Conservation (phyloP, 2,113 vertebrate genomes). For the Sebastes fasciatus region DNA sequence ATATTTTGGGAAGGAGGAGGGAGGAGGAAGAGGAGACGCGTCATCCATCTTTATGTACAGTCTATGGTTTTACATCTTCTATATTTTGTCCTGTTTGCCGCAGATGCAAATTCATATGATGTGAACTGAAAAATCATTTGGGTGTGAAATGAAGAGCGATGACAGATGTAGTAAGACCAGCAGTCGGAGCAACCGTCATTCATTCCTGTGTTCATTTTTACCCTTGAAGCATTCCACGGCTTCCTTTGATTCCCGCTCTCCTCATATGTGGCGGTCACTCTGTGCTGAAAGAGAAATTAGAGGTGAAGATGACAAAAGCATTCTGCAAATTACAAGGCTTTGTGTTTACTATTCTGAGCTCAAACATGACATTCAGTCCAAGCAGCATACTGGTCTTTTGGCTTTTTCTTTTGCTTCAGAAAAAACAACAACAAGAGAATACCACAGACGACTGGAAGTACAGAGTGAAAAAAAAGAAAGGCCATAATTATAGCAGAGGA, state of each 20-base stretch:
- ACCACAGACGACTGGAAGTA: slow-evolving; percentile 80
- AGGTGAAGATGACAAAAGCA: slow-evolving; percentile 81
- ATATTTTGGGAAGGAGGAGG: too few relatives aligned
- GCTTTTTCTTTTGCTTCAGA: slow-evolving; percentile 59
- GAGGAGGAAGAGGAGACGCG: too few relatives aligned
- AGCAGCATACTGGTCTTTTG: slow-evolving; percentile 64
- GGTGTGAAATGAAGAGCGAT: slow-evolving; percentile 26
- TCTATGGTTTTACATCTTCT: not conserved
- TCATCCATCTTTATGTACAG: too few relatives aligned
- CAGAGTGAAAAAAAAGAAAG: slow-evolving; percentile 73
- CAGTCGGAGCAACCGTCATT: slow-evolving; percentile 13
- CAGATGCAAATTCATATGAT: not conserved
- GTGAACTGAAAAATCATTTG: not conserved
- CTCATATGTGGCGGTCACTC: slow-evolving; percentile 54
- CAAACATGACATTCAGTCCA: slow-evolving; percentile 80
- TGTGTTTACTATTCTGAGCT: slow-evolving; percentile 80
- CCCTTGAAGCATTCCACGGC: slow-evolving; percentile 62
- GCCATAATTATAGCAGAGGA: slow-evolving; percentile 77
- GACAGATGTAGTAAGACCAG: slow-evolving; percentile 9
- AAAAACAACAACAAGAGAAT: slow-evolving; percentile 63
- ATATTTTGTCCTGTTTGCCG: not conserved
- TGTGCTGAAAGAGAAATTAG: slow-evolving; percentile 70
- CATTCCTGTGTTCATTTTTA: slow-evolving; percentile 57
- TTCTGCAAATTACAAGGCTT: slow-evolving; percentile 88
- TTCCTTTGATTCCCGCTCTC: slow-evolving; percentile 55